These are phyloP conservation scores for Drosophila erecta DNA, from an alignment of 1,140 invertebrate genomes.

Conservation along the genomic window DNA sequence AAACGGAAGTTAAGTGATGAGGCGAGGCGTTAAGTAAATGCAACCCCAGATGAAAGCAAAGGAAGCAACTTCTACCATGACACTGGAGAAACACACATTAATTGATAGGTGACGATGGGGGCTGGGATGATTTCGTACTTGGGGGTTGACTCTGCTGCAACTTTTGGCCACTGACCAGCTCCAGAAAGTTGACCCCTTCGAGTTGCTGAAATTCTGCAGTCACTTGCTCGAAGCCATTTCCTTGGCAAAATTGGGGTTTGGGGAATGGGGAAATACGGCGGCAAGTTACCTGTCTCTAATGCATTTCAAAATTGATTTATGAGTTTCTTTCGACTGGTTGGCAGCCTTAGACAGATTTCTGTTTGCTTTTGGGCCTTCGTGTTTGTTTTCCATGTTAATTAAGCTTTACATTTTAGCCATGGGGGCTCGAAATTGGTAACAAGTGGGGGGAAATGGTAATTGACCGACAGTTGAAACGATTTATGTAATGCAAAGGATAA, in stretches of 20 bases:
- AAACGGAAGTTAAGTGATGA: conserved; percentile 84
- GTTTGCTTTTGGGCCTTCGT: conserved; percentile 43
- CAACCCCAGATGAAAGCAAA: conserved; percentile 72
- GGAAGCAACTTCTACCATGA: conserved; percentile 63
- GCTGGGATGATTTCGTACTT: conserved; percentile 4
- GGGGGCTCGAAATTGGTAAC: conserved; percentile 7
- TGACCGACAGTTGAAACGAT: conserved; percentile 36
- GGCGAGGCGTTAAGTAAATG: conserved; percentile 81
- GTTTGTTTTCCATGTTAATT: conserved; percentile 83
- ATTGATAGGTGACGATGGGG: conserved; percentile 67
- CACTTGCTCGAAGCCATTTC: conserved; percentile 59
- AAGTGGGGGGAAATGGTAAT: conserved; percentile 18
- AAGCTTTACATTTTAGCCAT: conserved; percentile 71
- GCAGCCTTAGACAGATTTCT: conserved; percentile 29
- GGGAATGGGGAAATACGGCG: not conserved
- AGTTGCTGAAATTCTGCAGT: conserved; percentile 44
- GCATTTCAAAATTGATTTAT: conserved; percentile 84
- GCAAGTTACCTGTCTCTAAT: conserved; percentile 53
- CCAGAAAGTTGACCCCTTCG: conserved; percentile 31
- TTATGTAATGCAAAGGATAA: conserved; percentile 3
- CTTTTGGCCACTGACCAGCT: conserved; percentile 30
- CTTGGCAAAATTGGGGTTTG: conserved; percentile 12
- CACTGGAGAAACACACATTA: conserved; percentile 78
- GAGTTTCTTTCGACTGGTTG: conserved; percentile 71
- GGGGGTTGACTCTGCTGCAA: conserved; percentile 36